Evolutionary conservation across 2,113 vertebrate species (phyloP).

Genomic region (Oceanodroma tethys): DNA sequence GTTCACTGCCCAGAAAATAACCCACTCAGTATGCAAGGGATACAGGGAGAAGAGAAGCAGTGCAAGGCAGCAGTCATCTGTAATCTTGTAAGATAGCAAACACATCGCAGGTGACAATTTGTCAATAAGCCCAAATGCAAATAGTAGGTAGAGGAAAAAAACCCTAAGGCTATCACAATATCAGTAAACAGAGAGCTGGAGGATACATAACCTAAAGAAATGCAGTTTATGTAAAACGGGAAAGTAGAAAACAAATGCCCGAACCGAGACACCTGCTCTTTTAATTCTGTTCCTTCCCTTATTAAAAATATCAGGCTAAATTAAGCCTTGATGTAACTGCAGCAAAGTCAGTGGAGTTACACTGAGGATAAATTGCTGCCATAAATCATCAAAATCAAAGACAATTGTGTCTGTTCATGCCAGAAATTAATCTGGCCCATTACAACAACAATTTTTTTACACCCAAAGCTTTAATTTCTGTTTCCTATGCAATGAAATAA

Average conservation of each 20-base stretch:
- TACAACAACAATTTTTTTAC: neutral
- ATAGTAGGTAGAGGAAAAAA: neutral
- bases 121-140: neutral
- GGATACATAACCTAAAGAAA: neutral
- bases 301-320: neutral
- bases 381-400: neutral
- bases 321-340: neutral
- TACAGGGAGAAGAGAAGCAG: neutral
- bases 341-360: neutral
- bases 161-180: neutral
- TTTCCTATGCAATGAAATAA: neutral
- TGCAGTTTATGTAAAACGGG: neutral
- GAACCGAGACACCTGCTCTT: neutral
- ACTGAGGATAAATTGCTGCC: neutral
- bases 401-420: neutral
- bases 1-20: neutral
- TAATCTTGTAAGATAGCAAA: constrained; percentile 16
- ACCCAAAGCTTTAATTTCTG: neutral
- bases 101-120: neutral
- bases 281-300: neutral
- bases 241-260: neutral
- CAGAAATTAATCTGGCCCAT: neutral
- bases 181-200: neutral
- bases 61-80: neutral
- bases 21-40: neutral